These are phyloP conservation scores for Lagria hirta DNA, from an alignment of 2,888 invertebrate genomes.

Conservation along the genomic window DNA sequence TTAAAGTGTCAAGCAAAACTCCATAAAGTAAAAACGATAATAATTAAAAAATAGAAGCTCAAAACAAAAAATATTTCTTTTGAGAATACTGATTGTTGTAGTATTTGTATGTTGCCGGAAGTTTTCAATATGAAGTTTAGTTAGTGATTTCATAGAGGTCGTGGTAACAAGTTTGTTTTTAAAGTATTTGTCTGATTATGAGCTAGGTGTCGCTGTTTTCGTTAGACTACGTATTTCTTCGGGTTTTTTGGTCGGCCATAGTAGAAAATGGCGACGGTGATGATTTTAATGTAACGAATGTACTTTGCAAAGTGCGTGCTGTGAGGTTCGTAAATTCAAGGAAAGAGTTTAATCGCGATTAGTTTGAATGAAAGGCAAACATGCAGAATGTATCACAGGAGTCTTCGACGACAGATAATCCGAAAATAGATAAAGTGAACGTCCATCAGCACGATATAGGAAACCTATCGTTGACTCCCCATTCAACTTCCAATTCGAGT, in stretches of 20 bases:
- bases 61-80: no score
- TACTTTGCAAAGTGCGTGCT: constrained; percentile 54
- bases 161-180: no score
- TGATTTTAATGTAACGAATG: constrained; percentile 65
- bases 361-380: constrained; percentile 70
- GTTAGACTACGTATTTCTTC: no score
- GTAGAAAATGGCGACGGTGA: constrained; percentile 72
- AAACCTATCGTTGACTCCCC: constrained; percentile 78
- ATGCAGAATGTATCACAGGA: constrained; percentile 90
- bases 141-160: no score
- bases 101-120: no score
- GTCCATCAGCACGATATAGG: constrained; percentile 64
- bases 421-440: constrained; percentile 79
- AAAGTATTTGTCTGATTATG: no score
- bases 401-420: constrained; percentile 73
- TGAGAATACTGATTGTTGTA: no score
- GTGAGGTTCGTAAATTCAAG: constrained; percentile 42
- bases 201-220: no score
- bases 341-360: constrained; percentile 55
- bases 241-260: constrained; percentile 63
- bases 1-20: no score
- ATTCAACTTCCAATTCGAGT: constrained; percentile 76
- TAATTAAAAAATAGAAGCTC: no score
- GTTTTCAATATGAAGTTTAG: no score
- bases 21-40: no score